phyloP scores from a whole-genome alignment of 2,113 vertebrate species.

The Uropsilus gracilis region DNA sequence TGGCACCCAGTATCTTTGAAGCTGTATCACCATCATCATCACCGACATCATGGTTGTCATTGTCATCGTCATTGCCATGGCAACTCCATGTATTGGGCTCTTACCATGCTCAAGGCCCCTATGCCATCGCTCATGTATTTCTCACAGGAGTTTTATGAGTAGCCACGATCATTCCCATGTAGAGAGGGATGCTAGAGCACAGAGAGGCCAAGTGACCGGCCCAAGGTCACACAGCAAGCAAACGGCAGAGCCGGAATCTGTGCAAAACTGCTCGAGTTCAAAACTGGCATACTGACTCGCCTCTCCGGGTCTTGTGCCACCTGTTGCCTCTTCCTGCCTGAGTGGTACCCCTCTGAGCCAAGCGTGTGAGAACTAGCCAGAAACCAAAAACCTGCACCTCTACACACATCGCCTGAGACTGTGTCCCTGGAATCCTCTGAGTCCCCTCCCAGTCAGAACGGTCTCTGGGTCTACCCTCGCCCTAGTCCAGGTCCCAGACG shows the following conservation, averaged over 20 bases:
- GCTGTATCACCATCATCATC: not conserved
- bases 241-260: not conserved
- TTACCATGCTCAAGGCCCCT: not conserved
- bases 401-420: not conserved
- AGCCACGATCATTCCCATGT: not conserved
- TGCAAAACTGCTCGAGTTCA: not conserved
- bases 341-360: not conserved
- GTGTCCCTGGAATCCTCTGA: not conserved
- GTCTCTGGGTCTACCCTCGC: not conserved
- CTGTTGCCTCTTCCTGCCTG: not conserved
- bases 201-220: not conserved
- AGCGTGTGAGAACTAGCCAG: not conserved
- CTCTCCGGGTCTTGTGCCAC: not conserved
- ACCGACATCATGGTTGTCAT: not conserved
- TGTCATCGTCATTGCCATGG: slow-evolving; percentile 41
- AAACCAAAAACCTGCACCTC: not conserved
- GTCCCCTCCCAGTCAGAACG: not conserved
- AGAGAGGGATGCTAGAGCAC: not conserved
- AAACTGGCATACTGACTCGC: not conserved
- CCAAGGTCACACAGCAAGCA: slow-evolving; percentile 25
- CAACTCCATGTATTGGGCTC: slow-evolving; percentile 25
- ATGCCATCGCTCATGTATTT: not conserved
- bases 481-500: not conserved
- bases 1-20: slow-evolving; percentile 33
- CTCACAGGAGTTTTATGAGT: not conserved